Evolutionary conservation across 2,888 invertebrate species (phyloP), one percentile per base, ranked within the genome.

Genomic region (Gymnocheta viridis): DNA sequence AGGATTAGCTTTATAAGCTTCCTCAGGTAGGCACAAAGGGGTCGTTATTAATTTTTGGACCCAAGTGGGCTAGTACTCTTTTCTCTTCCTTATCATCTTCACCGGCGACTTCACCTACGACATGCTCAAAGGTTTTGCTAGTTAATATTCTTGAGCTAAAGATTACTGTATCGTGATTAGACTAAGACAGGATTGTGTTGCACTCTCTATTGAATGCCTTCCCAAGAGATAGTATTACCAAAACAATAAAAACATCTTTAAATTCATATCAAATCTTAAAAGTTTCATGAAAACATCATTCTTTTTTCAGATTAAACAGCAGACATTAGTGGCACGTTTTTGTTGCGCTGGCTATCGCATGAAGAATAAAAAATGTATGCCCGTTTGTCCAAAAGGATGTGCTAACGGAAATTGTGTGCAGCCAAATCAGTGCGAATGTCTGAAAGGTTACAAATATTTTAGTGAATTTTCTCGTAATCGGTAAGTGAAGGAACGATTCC

Each of bases 351-450:
- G 87, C 4, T 90, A 87, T 72, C 78, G 47, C 1, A 77, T 9
- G 64, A 10, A 14, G 0, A 22, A 17, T 4, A 38, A 49, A 0
- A 77, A 22, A 6, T 91, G 91, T 72, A 4, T 41, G 19, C 87
- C 90, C 0, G 2, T 6, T 0, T 91, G 91, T 56, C 10, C 5
- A 0, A 44, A 78, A 0, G 47, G 2, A 2, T 91, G 91, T 51
- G 60, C 10, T 0, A 89, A 86, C 44, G 90, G 89, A 2, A 80
- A n/a, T 5, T 92, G 91, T 67, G 47, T 89, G 82, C 49, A 73
- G 58, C 92, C 92, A 0, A 87, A 92, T 76, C 80, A 60, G 2
- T 92, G 92, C 22, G 74, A 88, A 51, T 94, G 93, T 80, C 70
- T 86, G 4, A 14, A 64, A 0, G 93, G 93, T 2, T 93, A 91